Evolutionary conservation across 2,888 invertebrate genomes (phyloP).

Genomic region (Xylota segnis): DNA sequence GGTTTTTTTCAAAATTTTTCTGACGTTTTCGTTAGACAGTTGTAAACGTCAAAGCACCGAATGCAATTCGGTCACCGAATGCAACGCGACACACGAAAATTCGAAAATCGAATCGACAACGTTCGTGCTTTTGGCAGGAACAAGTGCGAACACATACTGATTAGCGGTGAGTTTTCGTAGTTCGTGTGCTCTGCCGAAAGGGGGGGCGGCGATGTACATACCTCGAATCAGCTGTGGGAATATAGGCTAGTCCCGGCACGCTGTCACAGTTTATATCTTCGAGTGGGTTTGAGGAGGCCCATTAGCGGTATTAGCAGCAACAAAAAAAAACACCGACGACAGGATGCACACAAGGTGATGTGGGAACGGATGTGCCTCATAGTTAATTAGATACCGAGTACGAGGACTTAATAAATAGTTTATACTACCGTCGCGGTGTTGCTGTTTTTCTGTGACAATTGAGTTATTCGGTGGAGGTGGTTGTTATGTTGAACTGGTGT

Average conservation of each 20-base stretch:
- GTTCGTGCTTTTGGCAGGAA: conserved; percentile 60
- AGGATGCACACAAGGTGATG: background rate
- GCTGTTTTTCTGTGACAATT: conserved; percentile 4
- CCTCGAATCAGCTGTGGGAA: conserved; percentile 16
- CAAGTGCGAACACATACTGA: conserved; percentile 60
- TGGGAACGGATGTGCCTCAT: background rate
- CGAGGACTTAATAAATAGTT: conserved; percentile 40
- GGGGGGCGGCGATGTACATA: background rate
- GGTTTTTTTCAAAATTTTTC: background rate
- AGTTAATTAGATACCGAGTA: conserved; percentile 39
- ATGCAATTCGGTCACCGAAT: background rate
- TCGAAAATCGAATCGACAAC: conserved; percentile 35
- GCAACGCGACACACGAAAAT: conserved; percentile 15
- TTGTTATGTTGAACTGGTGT: conserved; percentile 10
- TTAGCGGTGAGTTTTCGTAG: conserved; percentile 23
- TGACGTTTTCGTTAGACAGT: background rate
- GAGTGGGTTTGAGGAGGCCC: conserved; percentile 25
- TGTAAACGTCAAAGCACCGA: background rate
- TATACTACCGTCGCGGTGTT: conserved; percentile 8
- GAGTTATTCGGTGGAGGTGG: background rate
- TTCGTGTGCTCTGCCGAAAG: background rate
- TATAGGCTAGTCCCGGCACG: background rate
- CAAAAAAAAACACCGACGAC: background rate
- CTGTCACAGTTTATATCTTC: background rate
- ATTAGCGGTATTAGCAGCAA: conserved; percentile 24